Evolutionary conservation across 2,888 invertebrate genomes (phyloP).

Genomic region (Acanthosepion lycidas): DNA sequence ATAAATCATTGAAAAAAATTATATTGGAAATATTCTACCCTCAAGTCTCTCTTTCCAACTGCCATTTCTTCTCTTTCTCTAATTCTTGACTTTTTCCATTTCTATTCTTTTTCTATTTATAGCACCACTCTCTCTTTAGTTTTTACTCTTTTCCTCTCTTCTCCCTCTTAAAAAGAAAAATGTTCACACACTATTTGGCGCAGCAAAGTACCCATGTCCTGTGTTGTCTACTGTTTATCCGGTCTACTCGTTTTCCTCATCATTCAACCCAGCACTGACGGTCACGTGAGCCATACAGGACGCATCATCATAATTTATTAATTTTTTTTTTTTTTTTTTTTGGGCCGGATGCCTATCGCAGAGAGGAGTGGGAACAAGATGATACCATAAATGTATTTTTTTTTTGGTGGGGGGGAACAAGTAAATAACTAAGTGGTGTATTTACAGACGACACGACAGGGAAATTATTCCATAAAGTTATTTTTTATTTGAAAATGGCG

Average conservation of each 20-base stretch:
- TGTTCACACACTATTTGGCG: not conserved
- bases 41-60: not conserved
- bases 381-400: too few relatives aligned
- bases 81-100: too few relatives aligned
- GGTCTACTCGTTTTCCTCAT: not conserved
- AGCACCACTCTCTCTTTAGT: not conserved
- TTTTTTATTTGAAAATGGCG: too few relatives aligned
- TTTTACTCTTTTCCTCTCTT: not conserved
- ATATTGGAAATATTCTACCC: not conserved
- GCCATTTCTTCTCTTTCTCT: not conserved
- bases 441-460: too few relatives aligned
- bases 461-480: too few relatives aligned
- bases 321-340: too few relatives aligned
- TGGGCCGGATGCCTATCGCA: too few relatives aligned
- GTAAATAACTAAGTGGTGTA: too few relatives aligned
- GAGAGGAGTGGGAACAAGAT: too few relatives aligned
- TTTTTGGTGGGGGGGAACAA: too few relatives aligned
- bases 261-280: not conserved
- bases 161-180: not conserved
- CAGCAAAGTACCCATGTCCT: not conserved
- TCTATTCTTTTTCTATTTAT: too few relatives aligned
- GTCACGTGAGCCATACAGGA: not conserved
- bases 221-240: conserved; percentile 21
- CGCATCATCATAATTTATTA: too few relatives aligned
- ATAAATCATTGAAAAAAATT: not conserved